These are phyloP conservation scores for Gisinianus flammeolus DNA, from an alignment of 2,888 invertebrate species.

Conservation along the genomic window DNA sequence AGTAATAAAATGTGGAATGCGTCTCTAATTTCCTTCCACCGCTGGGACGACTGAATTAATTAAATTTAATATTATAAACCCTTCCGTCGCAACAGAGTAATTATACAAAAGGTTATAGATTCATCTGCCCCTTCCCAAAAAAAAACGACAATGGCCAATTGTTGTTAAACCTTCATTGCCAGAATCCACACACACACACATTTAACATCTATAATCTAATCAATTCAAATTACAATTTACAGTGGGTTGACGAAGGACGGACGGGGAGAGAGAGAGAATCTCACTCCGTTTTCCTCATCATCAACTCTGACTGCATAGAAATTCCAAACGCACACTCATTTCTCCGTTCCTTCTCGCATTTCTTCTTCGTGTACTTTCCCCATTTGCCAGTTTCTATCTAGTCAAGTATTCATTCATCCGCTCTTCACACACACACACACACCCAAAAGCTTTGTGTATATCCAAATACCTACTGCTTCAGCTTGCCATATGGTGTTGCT, in stretches of 20 bases:
- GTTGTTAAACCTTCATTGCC: background rate
- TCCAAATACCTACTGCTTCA: background rate
- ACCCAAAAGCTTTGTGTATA: background rate
- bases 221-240: too few relatives aligned
- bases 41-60: slow-evolving; percentile 57
- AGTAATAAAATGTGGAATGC: slow-evolving; percentile 47
- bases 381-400: too few relatives aligned
- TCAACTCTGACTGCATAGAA: too few relatives aligned
- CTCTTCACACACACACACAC: background rate
- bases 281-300: too few relatives aligned
- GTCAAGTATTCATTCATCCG: too few relatives aligned
- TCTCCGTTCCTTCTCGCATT: background rate
- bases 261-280: too few relatives aligned
- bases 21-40: slow-evolving; percentile 52
- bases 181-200: background rate
- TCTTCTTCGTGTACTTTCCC: slow-evolving; percentile 3
- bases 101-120: slow-evolving; percentile 31
- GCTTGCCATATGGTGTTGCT: slow-evolving; percentile 29
- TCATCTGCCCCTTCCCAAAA: background rate
- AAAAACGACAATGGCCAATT: background rate
- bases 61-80: slow-evolving; percentile 57
- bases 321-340: background rate
- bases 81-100: slow-evolving; percentile 48
- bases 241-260: too few relatives aligned
- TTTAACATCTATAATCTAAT: background rate